Conservation (phyloP, 1,140 invertebrate genomes). For the Drosophila subobscura region DNA sequence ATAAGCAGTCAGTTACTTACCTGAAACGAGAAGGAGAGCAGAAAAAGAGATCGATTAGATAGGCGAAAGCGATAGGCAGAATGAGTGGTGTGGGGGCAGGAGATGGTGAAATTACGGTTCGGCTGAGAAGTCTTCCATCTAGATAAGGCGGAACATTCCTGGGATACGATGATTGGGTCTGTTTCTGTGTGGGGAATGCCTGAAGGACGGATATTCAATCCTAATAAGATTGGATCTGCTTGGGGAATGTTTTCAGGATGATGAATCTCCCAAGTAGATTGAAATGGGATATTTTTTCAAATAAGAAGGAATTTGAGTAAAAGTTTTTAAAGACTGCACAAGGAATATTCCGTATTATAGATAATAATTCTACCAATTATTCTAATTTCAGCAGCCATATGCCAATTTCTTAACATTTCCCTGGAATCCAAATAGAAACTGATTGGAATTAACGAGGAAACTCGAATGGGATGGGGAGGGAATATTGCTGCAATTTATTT, state of each 20-base stretch:
- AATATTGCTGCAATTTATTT: conserved; percentile 41
- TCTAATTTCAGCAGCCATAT: conserved; percentile 7
- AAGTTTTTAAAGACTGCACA: too few relatives aligned
- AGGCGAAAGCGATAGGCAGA: background rate
- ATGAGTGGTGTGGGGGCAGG: background rate
- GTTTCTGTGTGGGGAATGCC: conserved; percentile 3
- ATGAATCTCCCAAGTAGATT: too few relatives aligned
- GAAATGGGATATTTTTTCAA: too few relatives aligned
- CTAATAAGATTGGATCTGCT: too few relatives aligned
- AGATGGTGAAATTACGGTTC: conserved; percentile 9
- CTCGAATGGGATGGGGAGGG: conserved; percentile 6
- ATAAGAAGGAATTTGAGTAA: too few relatives aligned
- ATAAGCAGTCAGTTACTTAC: conserved; percentile 49
- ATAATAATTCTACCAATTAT: background rate
- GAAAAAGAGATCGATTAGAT: conserved; percentile 27
- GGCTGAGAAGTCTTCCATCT: background rate
- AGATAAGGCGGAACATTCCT: conserved; percentile 17
- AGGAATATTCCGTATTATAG: background rate
- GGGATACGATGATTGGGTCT: conserved; percentile 33
- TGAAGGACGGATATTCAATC: background rate
- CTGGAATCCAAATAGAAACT: conserved; percentile 28
- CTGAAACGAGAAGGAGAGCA: conserved; percentile 44
- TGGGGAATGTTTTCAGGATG: too few relatives aligned
- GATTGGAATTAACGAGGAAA: conserved; percentile 25
- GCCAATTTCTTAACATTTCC: conserved; percentile 7